Percentiles rank a stretch among this genome's conserved stretches.
Evolutionary conservation across 2,113 vertebrate genomes (phyloP).

Genomic region (Silurus glanis): DNA sequence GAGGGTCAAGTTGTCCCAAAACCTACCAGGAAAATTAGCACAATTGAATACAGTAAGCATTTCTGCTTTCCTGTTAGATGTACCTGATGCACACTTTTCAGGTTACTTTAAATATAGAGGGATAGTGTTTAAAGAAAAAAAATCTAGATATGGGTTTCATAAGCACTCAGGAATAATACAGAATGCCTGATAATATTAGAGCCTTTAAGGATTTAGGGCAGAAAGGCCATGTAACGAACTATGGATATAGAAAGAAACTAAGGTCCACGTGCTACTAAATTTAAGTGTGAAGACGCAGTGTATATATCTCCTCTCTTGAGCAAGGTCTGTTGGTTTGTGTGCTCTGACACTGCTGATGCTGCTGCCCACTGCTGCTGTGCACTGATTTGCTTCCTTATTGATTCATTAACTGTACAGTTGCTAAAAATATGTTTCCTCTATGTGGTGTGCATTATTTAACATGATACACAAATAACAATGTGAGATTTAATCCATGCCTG

Average conservation of each 20-base stretch:
- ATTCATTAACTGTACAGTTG: slow-evolving; percentile 22
- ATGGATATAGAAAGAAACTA: neutral
- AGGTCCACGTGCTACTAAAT: neutral
- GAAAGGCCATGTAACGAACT: no score
- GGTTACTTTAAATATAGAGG: neutral
- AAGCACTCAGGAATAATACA: neutral
- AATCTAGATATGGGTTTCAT: neutral
- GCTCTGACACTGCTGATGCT: neutral
- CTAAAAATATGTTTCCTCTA: slow-evolving; percentile 16
- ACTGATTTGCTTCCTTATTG: slow-evolving; percentile 17
- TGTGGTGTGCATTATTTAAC: slow-evolving; percentile 34
- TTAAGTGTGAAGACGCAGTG: neutral
- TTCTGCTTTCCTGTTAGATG: neutral
- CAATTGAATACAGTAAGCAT: neutral
- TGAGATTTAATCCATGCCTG: slow-evolving; percentile 9
- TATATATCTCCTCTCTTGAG: neutral
- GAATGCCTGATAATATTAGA: neutral
- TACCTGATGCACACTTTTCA: neutral
- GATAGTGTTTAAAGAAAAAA: neutral
- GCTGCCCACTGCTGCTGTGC: neutral
- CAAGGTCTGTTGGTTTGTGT: neutral
- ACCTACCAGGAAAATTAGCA: neutral
- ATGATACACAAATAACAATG: slow-evolving; percentile 42
- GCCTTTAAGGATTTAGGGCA: neutral
- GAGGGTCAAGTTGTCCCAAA: neutral